Evolutionary conservation across 2,797 vertebrate species (phyloP), one percentile per base, ranked within the genome.

Genomic region (Oryzias sinensis): DNA sequence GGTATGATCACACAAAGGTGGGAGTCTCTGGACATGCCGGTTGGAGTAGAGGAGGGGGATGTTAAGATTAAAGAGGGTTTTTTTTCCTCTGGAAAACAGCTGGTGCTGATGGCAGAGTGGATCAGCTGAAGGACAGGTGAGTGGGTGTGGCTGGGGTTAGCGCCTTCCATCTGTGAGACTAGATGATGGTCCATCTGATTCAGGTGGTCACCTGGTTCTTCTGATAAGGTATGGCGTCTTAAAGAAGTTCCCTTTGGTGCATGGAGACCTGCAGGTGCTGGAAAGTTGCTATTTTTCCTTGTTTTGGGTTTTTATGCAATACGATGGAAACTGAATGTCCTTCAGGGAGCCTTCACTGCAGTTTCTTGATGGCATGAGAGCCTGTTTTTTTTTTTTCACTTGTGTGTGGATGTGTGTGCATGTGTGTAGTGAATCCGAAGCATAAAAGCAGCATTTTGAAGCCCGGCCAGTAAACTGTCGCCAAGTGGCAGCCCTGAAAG

Each of bases 401-500:
- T 15, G 16, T 5, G 47, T 18, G 50, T 47, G 20, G 20, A 14
- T n/a, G 7, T 41, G 22, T 43, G 48, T 24, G 46, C 1, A 47
- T 64, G 43, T 64, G 46, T 46, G 46, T 50, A 20, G 54, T 44
- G 55, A 17, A 27, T 70, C 29, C 64, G 55, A 46, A 64, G 58
- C 53, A 49, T 79, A 72, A 81, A 80, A 72, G 74, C 77, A 56
- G 67, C 58, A 24, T 70, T 83, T 76, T 62, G 66, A 81, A 87
- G 85, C 82, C 55, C 72, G 67, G 60, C 80, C 70, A 72, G 75
- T 68, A 50, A 17, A 69, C 70, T 73, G 90, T 89, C 84, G 87
- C 84, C 83, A 87, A 84, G 88, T 81, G 68, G 82, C 73, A 77
- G 76, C 84, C 57, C 58, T 80, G 82, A 85, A 80, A 84, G 81